Evolutionary conservation across 2,113 vertebrate genomes (phyloP), one percentile per base, ranked within the genome.

Genomic region (Corydoras maculifer): DNA sequence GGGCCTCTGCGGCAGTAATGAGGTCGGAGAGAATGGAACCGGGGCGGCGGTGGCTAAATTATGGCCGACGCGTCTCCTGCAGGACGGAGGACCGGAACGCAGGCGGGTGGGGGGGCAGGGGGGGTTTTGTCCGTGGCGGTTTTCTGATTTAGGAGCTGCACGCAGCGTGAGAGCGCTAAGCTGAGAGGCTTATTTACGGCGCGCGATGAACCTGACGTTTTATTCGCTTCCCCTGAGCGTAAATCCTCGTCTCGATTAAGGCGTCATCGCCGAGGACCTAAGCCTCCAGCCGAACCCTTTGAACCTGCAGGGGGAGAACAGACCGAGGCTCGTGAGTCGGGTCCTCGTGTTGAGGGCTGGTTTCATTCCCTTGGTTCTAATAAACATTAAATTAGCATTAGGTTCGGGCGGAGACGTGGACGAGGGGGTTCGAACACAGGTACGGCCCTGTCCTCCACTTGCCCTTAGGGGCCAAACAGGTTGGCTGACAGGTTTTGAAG

Each of bases 271-370:
- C 51, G 65, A 63, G 54, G 48, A 51, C 29, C 55, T 69, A 57
- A 77, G 77, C 65, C 75, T 79, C 76, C 64, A 51, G 82, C 68
- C 78, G 82, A 80, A 86, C 85, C 77, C 79, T 75, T 83, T 83
- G 79, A 73, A 70, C 0, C 55, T 35, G 15, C 5, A 10, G 59
- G 59, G 13, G 25, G 11, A 61, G 12, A 53, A 53, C 5, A 9
- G 13, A 53, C 3, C 6, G 29, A 61, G 11, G 59, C 35, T 43
- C 35, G 0, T 8, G 35, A 43, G 35, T 43, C 18, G 18, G 18
- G 18, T 25, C 18, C 18, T 1, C 18, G 2, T 25, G 18, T 25
- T 3, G 2, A 31, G 50, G 5, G 4, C 9, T 9, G 18, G 2
- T 18, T 13, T 15, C 53, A 43, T 53, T 35, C 63, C 76, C 43